These are phyloP conservation scores for Cydia pomonella DNA, from an alignment of 1,140 invertebrate genomes.

Conservation along the genomic window DNA sequence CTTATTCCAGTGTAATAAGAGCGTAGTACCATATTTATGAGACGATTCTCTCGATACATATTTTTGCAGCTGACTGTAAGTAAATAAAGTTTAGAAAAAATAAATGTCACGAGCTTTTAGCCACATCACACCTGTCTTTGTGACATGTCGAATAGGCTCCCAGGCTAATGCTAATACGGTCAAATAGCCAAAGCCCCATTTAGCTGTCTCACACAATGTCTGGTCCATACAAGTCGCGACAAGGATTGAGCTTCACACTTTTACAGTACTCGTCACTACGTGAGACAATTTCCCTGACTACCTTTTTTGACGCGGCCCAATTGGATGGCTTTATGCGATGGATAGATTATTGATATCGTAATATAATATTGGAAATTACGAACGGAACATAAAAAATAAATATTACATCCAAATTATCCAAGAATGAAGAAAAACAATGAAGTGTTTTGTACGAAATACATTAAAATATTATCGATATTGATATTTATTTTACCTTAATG, in stretches of 20 bases:
- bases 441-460: too few species aligned
- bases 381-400: too few species aligned
- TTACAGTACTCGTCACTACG: conserved; percentile 40
- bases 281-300: conserved; percentile 56
- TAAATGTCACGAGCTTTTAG: not conserved
- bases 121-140: not conserved
- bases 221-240: conserved; percentile 18
- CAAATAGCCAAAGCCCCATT: not conserved
- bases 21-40: too few species aligned
- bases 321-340: conserved; percentile 31
- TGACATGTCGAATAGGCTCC: not conserved
- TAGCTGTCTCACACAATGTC: conserved; percentile 12
- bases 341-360: not conserved
- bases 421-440: too few species aligned
- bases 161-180: conserved; percentile 8
- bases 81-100: too few species aligned
- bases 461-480: too few species aligned
- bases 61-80: too few species aligned
- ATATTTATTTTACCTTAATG: too few species aligned
- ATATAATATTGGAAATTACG: not conserved
- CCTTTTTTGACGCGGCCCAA: conserved; percentile 53
- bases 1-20: too few species aligned
- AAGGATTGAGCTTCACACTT: conserved; percentile 20
- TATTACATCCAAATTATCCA: too few species aligned
- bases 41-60: too few species aligned